phyloP scores from a whole-genome alignment of 2,113 vertebrate species.

The Brachyhypopomus gauderio region DNA sequence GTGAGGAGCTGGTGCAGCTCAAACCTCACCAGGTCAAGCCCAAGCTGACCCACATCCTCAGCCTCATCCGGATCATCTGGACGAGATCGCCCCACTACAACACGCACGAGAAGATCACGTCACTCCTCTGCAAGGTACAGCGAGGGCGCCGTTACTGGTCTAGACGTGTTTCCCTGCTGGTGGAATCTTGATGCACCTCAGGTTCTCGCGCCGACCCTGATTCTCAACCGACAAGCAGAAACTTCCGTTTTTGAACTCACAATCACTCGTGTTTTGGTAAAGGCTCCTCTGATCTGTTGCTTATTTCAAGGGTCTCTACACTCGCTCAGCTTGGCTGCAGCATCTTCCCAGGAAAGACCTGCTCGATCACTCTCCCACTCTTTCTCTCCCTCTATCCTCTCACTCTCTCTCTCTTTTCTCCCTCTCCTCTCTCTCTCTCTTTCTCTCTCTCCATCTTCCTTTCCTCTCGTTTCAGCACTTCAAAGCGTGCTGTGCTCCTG shows the following conservation, averaged over 20 bases:
- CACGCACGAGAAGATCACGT: slow-evolving; percentile 73
- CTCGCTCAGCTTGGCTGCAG: slow-evolving; percentile 11
- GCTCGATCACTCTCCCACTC: background rate
- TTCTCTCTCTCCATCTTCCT: no score
- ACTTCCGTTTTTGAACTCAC: background rate
- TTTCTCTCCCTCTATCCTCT: no score
- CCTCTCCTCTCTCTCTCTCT: background rate
- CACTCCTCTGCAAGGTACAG: slow-evolving; percentile 81
- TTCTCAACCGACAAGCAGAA: background rate
- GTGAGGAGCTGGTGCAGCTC: slow-evolving; percentile 76
- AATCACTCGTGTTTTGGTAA: background rate
- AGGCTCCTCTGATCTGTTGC: slow-evolving; percentile 14
- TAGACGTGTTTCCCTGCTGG: background rate
- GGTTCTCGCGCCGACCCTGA: background rate
- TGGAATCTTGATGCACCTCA: background rate
- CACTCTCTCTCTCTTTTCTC: no score
- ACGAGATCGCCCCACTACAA: slow-evolving; percentile 81
- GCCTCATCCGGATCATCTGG: slow-evolving; percentile 84
- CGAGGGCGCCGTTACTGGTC: background rate
- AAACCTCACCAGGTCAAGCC: slow-evolving; percentile 70
- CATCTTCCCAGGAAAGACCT: slow-evolving; percentile 22
- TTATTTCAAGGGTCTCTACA: background rate
- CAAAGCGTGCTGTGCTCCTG: slow-evolving; percentile 53
- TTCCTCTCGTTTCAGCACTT: slow-evolving; percentile 52
- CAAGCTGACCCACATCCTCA: slow-evolving; percentile 77